Conservation (phyloP, 1,140 invertebrate species). For the Phenacoccus solenopsis region DNA sequence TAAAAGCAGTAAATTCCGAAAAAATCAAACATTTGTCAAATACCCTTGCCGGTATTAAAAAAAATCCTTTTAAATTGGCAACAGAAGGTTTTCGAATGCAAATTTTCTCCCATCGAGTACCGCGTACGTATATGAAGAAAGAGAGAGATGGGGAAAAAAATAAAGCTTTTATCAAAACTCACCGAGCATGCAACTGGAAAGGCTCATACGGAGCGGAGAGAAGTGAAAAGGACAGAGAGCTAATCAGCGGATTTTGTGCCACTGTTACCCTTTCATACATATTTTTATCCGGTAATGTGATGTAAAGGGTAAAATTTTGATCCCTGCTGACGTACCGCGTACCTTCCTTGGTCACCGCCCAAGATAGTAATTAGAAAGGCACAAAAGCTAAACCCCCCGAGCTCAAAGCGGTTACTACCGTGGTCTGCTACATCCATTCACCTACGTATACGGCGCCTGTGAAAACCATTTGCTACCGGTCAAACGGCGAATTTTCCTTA, state of each 20-base stretch:
- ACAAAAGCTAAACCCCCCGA: conserved; percentile 8
- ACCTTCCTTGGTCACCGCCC: neutral
- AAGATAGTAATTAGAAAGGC: conserved; percentile 18
- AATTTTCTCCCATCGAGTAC: conserved; percentile 11
- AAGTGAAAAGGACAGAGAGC: conserved; percentile 7
- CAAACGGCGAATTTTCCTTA: conserved; percentile 10
- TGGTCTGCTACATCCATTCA: conserved; percentile 11
- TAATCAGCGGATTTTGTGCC: conserved; percentile 12
- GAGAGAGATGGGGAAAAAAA: conserved; percentile 12
- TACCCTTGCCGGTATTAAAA: neutral
- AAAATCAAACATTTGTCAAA: conserved; percentile 3
- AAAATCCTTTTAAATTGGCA: conserved; percentile 12
- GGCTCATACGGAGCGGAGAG: neutral
- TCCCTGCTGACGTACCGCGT: conserved; percentile 15
- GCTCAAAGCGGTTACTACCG: conserved; percentile 14
- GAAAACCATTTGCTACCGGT: conserved; percentile 9
- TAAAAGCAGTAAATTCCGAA: conserved; percentile 2
- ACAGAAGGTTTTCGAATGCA: conserved; percentile 11
- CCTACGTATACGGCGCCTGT: neutral
- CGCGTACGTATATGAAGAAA: neutral
- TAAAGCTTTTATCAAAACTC: conserved; percentile 12
- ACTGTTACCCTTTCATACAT: conserved; percentile 9
- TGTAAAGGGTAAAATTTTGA: conserved; percentile 11
- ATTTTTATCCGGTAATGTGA: conserved; percentile 15
- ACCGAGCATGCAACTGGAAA: conserved; percentile 9